Base-by-base conservation (phyloP, 2,888 invertebrate genomes). In the Anorthoa munda region DNA sequence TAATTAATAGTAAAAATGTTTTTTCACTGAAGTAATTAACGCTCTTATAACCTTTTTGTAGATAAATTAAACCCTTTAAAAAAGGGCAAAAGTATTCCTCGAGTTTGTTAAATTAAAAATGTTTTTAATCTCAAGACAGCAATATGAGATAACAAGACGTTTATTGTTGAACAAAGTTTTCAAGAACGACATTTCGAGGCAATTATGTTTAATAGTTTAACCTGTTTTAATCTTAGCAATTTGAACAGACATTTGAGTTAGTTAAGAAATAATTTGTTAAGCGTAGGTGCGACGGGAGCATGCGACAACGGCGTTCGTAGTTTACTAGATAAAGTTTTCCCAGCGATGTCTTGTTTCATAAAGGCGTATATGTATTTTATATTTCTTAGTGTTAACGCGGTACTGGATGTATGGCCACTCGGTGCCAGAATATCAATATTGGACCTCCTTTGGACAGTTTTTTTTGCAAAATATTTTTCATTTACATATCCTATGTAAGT, bases 1-100 rank as follows among this genome's bases (percentile, higher is more conserved):
- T 91, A 92, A 91, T 92, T 90, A 92, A 90, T 87, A 86, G 84
- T 83, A 83, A 86, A 87, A 88, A 83, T 87, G 84, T 88, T 86
- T 87, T 89, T 87, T 85, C 79, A 77, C 64, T 77, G 56, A 74
- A 85, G 81, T 88, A 89, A 88, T 89, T 87, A 88, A 83, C 80
- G 79, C 67, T 68, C 60, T 68, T 75, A 79, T 78, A 82, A 85
- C 83, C 74, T 84, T 82, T 85, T 79, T 81, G 72, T 76, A 66
- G 65, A 72, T 60, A 73, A 70, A 82, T 84, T 65, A 63, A 75
- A 82, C 76, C 66, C 58, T 79, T 73, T 65, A 13, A 53, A 71
- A 63, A 69, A 31, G 45, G 31, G 31, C 12, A 21, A 48, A 67
- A 75, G 48, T 61, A 68, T 31, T 66, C 17, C 51, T 67, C 0